Evolutionary conservation across 2,797 vertebrate genomes (phyloP), one percentile per base, ranked within the genome.

Genomic region (Propithecus perrieri): DNA sequence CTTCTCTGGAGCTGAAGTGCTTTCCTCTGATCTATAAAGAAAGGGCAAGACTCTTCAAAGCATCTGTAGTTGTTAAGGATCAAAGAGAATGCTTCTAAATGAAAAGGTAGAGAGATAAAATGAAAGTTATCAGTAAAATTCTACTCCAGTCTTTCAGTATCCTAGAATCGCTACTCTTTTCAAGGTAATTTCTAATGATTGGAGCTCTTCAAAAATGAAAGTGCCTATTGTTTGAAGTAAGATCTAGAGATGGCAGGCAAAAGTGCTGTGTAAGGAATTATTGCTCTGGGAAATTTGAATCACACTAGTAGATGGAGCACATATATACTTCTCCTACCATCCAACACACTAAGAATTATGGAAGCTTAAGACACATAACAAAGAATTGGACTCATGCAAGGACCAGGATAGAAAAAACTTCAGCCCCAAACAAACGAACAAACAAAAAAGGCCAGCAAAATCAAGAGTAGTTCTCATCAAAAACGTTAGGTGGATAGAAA

Each of bases 11-110:
- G 41, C 46, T 81, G 72, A 91, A 97, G 83, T 72, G 24, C 33
- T 88, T 85, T 74, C 43, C 17, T 96, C 76, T 98, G 78, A 97
- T 97, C 83, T 95, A 75, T 26, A 79, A 89, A 96, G 92, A 97
- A 93, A 96, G 96, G 50, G 14, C 24, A 81, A 92, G 84, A 84
- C 22, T n/a, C 67, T 94, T 96, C 81, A 97, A 94, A 95, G 88
- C n/a, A 63, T 76, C 78, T 69, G 7, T 65, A 88, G 61, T 59
- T 95, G 48, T 78, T 88, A 88, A 79, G 38, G 76, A 97, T 97
- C 83, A 97, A 97, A 97, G 78, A 63, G 74, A 97, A 90, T 75
- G 30, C 50, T 90, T 96, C 87, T 38, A 38, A 79, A 69, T 84
- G 74, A 83, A 94, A 95, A 88, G 26, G 15, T 50, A n/a, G 15